These are phyloP conservation scores for Blastomussa wellsi DNA, from an alignment of 92 coral and sea anemone species.

Conservation along the genomic window DNA sequence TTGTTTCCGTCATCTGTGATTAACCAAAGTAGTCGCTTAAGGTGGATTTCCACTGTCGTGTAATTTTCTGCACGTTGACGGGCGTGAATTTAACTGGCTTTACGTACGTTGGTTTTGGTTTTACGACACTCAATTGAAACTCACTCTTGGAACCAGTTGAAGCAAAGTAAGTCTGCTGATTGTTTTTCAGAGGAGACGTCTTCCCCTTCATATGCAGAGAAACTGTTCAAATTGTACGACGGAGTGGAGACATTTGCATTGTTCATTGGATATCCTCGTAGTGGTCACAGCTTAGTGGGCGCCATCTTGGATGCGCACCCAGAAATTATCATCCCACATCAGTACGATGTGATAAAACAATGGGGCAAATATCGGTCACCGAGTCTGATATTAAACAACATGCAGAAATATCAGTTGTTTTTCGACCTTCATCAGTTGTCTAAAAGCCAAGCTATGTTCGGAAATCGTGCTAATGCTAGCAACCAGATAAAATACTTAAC, in stretches of 20 bases:
- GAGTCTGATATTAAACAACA: neutral
- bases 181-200: neutral
- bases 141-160: neutral
- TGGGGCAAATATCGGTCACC: constrained; percentile 18
- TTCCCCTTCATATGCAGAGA: constrained; percentile 2
- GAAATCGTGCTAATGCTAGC: neutral
- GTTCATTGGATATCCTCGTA: constrained; percentile 64
- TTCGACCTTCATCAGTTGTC: constrained; percentile 12
- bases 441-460: constrained; percentile 2
- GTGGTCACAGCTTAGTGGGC: constrained; percentile 51
- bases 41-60: too few species aligned
- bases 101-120: too few species aligned
- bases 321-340: constrained; percentile 32
- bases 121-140: too few species aligned
- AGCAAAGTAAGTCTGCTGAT: neutral
- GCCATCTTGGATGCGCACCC: constrained; percentile 60
- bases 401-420: constrained; percentile 25
- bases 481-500: neutral
- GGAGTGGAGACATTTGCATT: constrained; percentile 19
- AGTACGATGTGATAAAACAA: constrained; percentile 18
- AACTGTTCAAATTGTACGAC: constrained; percentile 1
- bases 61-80: too few species aligned
- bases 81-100: too few species aligned
- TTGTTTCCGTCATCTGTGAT: too few species aligned
- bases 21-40: too few species aligned